These are phyloP conservation scores for Amphimedon queenslandica DNA, from an alignment of 37 sponge, comb jelly and placozoan species.

Conservation along the genomic window DNA sequence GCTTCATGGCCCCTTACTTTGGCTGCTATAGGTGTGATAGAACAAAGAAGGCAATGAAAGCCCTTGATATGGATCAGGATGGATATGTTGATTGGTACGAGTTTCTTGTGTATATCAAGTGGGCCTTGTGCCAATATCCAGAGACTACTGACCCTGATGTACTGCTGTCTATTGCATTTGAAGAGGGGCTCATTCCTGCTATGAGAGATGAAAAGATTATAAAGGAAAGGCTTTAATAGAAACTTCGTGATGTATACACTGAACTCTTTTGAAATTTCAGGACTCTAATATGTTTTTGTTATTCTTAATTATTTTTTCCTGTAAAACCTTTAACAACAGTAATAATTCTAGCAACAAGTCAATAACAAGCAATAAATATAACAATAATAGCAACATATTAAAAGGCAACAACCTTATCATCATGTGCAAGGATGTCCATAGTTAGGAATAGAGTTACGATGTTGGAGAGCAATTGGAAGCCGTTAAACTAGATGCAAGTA, in stretches of 20 bases:
- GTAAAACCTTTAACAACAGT: not conserved
- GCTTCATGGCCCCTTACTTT: slow-evolving; percentile 87
- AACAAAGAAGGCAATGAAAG: slow-evolving; percentile 51
- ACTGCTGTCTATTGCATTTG: slow-evolving; percentile 51
- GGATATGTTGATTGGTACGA: slow-evolving; percentile 79
- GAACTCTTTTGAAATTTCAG: not conserved
- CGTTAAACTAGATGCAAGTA: no score
- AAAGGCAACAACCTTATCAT: no score
- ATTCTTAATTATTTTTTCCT: not conserved
- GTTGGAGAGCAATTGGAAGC: no score
- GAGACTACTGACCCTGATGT: slow-evolving; percentile 39
- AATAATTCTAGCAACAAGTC: not conserved
- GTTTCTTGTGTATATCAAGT: slow-evolving; percentile 75
- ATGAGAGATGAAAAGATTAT: slow-evolving; percentile 71
- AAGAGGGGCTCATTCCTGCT: slow-evolving; percentile 79
- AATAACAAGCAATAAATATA: no score
- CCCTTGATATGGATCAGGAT: slow-evolving; percentile 84
- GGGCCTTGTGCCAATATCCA: slow-evolving; percentile 83
- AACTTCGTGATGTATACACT: not conserved
- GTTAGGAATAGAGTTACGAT: no score
- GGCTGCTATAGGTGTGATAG: slow-evolving; percentile 77
- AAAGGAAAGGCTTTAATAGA: no score
- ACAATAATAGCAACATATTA: no score
- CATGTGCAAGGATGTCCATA: no score
- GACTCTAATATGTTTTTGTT: not conserved